These are phyloP conservation scores for Muntiacus reevesi DNA, from an alignment of 2,113 vertebrate species.

Conservation along the genomic window DNA sequence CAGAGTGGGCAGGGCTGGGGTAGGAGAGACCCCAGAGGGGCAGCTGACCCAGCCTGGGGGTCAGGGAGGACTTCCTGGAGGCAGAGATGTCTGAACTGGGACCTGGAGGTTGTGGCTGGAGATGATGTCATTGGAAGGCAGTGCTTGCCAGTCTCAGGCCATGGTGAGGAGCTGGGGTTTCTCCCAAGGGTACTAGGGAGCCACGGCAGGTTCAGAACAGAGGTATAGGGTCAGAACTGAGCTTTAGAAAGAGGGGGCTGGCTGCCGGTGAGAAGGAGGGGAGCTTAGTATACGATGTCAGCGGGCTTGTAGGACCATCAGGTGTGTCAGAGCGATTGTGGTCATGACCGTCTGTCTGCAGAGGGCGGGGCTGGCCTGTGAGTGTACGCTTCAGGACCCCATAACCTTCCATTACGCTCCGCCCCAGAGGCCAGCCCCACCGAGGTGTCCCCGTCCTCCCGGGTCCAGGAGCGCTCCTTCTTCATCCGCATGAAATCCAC, in stretches of 20 bases:
- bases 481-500: conserved; percentile 95
- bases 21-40: not conserved
- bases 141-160: not conserved
- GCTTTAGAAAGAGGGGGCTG: not conserved
- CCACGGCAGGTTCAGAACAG: not conserved
- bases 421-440: conserved; percentile 77
- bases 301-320: not conserved
- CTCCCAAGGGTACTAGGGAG: not conserved
- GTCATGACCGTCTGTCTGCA: not conserved
- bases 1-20: not conserved
- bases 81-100: not conserved
- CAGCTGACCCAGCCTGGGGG: not conserved
- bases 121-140: not conserved
- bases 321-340: not conserved
- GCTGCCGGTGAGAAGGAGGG: not conserved
- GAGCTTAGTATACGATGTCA: fast-evolving
- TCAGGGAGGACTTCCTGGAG: not conserved
- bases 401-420: not conserved
- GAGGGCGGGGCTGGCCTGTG: fast-evolving
- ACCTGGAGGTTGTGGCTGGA: not conserved
- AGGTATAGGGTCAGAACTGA: not conserved
- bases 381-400: not conserved
- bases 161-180: not conserved
- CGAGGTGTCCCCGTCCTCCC: conserved; percentile 56
- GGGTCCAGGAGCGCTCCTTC: conserved; percentile 85